Percentiles rank a stretch among this genome's conserved stretches.
Conservation (phyloP, 2,888 invertebrate genomes). For the Mimachlamys varia region DNA sequence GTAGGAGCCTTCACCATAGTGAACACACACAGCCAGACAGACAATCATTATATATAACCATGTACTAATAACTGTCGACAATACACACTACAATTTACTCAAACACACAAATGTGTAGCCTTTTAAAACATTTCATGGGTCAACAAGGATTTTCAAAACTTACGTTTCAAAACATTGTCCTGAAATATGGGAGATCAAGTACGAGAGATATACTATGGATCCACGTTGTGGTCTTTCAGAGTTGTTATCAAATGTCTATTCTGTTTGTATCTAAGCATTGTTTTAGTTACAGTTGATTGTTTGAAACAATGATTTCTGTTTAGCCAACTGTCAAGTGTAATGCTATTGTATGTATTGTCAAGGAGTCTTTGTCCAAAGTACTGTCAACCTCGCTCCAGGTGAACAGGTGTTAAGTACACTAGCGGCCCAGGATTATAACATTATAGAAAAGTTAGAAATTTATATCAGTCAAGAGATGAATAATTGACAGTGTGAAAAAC, state of each 20-base stretch:
- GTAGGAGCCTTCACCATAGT: no score
- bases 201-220: neutral
- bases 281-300: neutral
- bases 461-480: neutral
- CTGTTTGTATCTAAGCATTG: neutral
- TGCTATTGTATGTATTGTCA: neutral
- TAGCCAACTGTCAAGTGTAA: neutral
- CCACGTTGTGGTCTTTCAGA: neutral
- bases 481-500: neutral
- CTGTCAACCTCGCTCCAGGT: neutral
- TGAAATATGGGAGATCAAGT: neutral
- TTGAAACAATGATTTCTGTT: neutral
- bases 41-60: neutral
- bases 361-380: neutral
- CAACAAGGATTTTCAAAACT: neutral
- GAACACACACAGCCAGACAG: neutral
- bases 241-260: constrained; percentile 28
- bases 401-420: neutral
- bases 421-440: neutral
- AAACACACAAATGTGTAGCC: neutral
- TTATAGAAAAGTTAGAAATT: neutral
- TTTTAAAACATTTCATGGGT: neutral
- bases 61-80: neutral
- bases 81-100: neutral
- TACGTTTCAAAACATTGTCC: neutral